Conservation (phyloP, 1,140 invertebrate genomes). For the Coenobita brevimanus region DNA sequence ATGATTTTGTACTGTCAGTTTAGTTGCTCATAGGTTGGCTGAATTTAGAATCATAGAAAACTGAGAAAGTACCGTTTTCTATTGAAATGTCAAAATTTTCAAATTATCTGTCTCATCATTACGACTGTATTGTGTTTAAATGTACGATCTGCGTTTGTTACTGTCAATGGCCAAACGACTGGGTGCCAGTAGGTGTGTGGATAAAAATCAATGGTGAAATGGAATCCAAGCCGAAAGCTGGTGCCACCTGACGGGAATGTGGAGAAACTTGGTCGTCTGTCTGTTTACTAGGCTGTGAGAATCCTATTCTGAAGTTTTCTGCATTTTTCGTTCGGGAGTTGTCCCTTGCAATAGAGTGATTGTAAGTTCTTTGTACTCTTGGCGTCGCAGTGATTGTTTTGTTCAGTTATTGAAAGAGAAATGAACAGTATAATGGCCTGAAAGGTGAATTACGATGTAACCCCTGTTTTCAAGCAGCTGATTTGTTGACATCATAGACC, state of each 20-base stretch:
- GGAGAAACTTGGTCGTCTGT: slow-evolving; percentile 7
- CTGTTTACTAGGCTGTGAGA: not conserved
- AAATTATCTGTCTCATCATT: too few species aligned
- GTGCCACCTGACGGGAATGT: not conserved
- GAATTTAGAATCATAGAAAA: too few species aligned
- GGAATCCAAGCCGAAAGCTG: slow-evolving; percentile 25
- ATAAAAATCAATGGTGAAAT: too few species aligned
- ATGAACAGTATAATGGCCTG: not conserved
- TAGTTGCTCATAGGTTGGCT: too few species aligned
- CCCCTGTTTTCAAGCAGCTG: slow-evolving; percentile 31
- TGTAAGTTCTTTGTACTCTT: not conserved
- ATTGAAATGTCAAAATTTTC: too few species aligned
- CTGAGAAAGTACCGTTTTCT: too few species aligned
- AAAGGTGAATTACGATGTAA: slow-evolving; percentile 34
- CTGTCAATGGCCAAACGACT: too few species aligned
- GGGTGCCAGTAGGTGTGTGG: too few species aligned
- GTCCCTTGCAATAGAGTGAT: not conserved
- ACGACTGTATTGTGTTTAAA: too few species aligned
- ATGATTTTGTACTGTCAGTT: too few species aligned
- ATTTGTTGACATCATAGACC: slow-evolving; percentile 38
- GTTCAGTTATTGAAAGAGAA: not conserved
- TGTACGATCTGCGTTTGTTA: too few species aligned
- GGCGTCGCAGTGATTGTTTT: not conserved
- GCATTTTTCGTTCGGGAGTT: not conserved
- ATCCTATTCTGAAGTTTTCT: not conserved